Conservation (phyloP, 1,140 invertebrate species). For the Drosophila kohkoa region DNA sequence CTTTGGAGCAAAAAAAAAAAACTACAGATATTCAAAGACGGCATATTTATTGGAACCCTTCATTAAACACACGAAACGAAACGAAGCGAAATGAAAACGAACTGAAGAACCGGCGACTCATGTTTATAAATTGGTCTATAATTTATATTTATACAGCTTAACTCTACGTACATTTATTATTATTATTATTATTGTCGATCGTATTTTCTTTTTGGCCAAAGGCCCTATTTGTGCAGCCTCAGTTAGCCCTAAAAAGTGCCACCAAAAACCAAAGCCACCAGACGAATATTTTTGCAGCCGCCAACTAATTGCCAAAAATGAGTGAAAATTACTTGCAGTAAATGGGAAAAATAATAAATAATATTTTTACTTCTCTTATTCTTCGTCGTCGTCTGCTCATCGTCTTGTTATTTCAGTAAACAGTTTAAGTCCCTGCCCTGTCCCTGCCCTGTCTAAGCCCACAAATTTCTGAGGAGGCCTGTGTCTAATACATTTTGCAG, state of each 20-base stretch:
- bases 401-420: slow-evolving; percentile 65
- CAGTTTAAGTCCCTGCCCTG: slow-evolving; percentile 68
- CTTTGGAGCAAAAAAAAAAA: slow-evolving; percentile 26
- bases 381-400: not conserved
- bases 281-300: slow-evolving; percentile 63
- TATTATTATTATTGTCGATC: slow-evolving; percentile 41
- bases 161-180: slow-evolving; percentile 24
- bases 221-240: slow-evolving; percentile 32
- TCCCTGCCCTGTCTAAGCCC: slow-evolving; percentile 60
- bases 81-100: slow-evolving; percentile 9
- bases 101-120: slow-evolving; percentile 55
- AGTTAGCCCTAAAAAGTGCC: slow-evolving; percentile 29
- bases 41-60: slow-evolving; percentile 66
- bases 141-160: slow-evolving; percentile 82
- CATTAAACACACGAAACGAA: slow-evolving; percentile 71
- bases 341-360: slow-evolving; percentile 59
- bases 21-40: slow-evolving; percentile 43
- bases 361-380: slow-evolving; percentile 10
- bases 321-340: slow-evolving; percentile 54
- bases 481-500: slow-evolving; percentile 25
- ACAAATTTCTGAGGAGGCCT: slow-evolving; percentile 31
- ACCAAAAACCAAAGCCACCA: not conserved
- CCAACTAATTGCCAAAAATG: slow-evolving; percentile 74
- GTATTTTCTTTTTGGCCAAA: slow-evolving; percentile 15
- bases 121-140: slow-evolving; percentile 84